Percentiles rank a stretch among this genome's conserved stretches.
These are phyloP conservation scores for Magallana nippona DNA, from an alignment of 2,888 invertebrate genomes.

Conservation along the genomic window DNA sequence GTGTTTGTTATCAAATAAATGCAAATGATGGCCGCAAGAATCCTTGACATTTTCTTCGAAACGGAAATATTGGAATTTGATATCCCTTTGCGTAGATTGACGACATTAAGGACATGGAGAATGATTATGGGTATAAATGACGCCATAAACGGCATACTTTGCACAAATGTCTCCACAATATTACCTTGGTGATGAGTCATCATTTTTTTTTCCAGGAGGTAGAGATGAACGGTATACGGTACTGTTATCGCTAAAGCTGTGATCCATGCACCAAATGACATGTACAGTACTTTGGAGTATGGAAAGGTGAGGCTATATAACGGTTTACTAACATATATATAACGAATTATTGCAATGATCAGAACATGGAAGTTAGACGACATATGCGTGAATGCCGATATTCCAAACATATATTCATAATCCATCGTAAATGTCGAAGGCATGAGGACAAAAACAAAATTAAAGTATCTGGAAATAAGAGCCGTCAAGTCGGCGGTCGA, in stretches of 20 bases:
- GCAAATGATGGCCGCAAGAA: background rate
- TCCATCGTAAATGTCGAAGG: too few species aligned
- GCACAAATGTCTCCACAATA: background rate
- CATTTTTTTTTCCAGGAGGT: background rate
- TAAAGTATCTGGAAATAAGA: background rate
- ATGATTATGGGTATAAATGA: background rate
- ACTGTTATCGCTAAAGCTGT: background rate
- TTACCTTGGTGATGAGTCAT: background rate
- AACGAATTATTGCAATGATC: background rate
- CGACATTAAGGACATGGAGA: background rate
- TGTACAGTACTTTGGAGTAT: background rate
- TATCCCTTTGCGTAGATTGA: background rate
- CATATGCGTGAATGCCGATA: background rate
- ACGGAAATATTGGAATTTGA: background rate
- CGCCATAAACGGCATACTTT: background rate
- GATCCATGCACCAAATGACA: background rate
- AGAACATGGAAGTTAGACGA: background rate
- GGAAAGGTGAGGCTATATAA: background rate
- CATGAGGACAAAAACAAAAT: background rate
- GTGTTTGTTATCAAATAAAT: background rate
- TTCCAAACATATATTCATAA: background rate
- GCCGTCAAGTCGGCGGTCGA: background rate
- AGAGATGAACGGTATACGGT: background rate
- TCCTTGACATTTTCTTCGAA: background rate
- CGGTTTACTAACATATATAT: background rate